Evolutionary conservation across 23 tunicate species (phyloP).

Genomic region (Aplidium turbinatum): DNA sequence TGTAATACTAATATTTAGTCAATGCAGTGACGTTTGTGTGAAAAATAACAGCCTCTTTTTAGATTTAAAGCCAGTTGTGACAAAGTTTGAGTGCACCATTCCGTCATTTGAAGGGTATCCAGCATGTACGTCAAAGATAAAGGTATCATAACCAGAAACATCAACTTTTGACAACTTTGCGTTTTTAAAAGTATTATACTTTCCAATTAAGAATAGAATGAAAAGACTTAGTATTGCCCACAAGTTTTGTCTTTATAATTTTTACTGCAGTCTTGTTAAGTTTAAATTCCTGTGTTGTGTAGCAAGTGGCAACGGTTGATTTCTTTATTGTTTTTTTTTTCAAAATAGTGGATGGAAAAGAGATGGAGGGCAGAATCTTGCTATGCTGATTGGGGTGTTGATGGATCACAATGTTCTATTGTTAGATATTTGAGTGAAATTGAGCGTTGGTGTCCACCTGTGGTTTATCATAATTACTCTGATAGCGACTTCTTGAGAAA

Average conservation of each 20-base stretch:
- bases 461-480: too few species aligned
- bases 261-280: too few species aligned
- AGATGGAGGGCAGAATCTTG: constrained; percentile 83
- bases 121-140: constrained; percentile 1
- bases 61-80: too few species aligned
- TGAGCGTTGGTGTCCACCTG: constrained; percentile 84
- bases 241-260: too few species aligned
- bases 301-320: too few species aligned
- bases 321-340: neutral
- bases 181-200: neutral
- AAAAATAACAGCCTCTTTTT: too few species aligned
- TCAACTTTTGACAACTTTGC: neutral
- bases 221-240: too few species aligned
- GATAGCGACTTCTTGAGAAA: too few species aligned
- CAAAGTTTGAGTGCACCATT: constrained; percentile 11
- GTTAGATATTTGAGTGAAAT: constrained; percentile 62
- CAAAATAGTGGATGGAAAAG: constrained; percentile 70
- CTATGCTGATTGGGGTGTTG: constrained; percentile 79
- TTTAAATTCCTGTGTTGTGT: too few species aligned
- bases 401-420: constrained; percentile 75
- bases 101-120: constrained; percentile 27
- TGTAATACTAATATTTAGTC: too few species aligned
- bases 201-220: too few species aligned
- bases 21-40: too few species aligned
- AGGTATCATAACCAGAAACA: neutral